Percentiles rank a stretch among this genome's conserved stretches.
These are phyloP conservation scores for Aphodius granarius DNA, from an alignment of 2,888 invertebrate genomes.

Conservation along the genomic window DNA sequence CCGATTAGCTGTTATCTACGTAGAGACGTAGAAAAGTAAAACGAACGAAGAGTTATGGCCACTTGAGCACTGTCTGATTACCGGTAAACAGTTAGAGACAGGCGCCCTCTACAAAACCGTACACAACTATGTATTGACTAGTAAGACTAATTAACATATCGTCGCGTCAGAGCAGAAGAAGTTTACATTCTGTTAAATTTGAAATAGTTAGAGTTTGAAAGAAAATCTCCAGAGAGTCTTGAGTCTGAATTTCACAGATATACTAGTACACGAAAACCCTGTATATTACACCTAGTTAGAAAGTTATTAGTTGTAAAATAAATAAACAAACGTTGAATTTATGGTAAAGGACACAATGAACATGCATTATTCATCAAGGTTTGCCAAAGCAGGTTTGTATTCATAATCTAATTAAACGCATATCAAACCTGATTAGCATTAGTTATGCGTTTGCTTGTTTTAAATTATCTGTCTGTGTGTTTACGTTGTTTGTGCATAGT, in stretches of 20 bases:
- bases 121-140: background rate
- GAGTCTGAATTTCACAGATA: too few species aligned
- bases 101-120: background rate
- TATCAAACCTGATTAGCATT: background rate
- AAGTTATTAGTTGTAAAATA: background rate
- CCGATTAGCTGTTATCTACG: background rate
- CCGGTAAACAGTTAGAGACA: background rate
- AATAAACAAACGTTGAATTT: background rate
- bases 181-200: too few species aligned
- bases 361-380: background rate
- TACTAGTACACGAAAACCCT: too few species aligned
- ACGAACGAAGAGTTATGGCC: background rate
- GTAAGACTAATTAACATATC: too few species aligned
- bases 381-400: background rate
- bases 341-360: background rate
- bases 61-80: background rate
- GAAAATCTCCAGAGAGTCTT: too few species aligned
- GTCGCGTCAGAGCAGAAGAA: too few species aligned
- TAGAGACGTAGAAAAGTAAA: background rate
- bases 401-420: background rate
- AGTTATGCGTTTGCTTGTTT: background rate
- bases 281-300: background rate
- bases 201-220: too few species aligned
- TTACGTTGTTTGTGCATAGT: background rate
- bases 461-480: background rate